A percentile compares a stretch with the other conserved stretches of the same genome.
These are phyloP conservation scores for Isaurus tuberculatus DNA, from an alignment of 92 coral and sea anemone species.

Conservation along the genomic window DNA sequence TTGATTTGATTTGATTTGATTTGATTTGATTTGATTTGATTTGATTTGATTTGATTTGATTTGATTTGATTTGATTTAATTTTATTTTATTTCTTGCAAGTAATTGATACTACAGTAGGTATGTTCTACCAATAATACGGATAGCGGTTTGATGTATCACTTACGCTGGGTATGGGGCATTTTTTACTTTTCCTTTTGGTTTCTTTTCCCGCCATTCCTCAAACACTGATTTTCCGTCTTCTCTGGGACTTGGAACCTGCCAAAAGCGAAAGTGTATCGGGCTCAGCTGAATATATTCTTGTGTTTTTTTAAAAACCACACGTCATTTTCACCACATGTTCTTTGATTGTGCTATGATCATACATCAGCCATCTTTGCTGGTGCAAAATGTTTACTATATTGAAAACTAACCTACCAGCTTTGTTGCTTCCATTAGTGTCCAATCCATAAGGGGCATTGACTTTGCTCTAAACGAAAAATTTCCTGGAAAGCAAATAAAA, in stretches of 20 bases:
- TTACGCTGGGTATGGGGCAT: constrained; percentile 62
- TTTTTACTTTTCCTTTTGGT: constrained; percentile 48
- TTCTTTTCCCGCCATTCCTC: constrained; percentile 87
- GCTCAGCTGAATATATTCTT: too few species aligned
- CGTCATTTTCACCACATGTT: too few species aligned
- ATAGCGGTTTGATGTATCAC: background rate
- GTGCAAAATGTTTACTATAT: background rate
- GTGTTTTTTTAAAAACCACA: too few species aligned
- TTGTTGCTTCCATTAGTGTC: constrained; percentile 75
- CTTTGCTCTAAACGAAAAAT: constrained; percentile 75
- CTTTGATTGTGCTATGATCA: too few species aligned
- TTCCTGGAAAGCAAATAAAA: constrained; percentile 51
- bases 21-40: too few species aligned
- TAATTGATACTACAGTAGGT: too few species aligned
- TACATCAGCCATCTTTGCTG: too few species aligned
- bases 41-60: too few species aligned
- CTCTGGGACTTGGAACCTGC: constrained; percentile 82
- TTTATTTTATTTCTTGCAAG: too few species aligned
- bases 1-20: too few species aligned
- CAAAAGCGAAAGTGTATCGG: too few species aligned
- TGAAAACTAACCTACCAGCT: constrained; percentile 56
- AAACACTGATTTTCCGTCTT: constrained; percentile 70
- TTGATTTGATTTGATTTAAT: too few species aligned
- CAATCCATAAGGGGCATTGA: constrained; percentile 79
- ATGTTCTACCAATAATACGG: background rate